These are phyloP conservation scores for Drepana arcuata DNA, from an alignment of 1,140 invertebrate genomes.

Conservation along the genomic window DNA sequence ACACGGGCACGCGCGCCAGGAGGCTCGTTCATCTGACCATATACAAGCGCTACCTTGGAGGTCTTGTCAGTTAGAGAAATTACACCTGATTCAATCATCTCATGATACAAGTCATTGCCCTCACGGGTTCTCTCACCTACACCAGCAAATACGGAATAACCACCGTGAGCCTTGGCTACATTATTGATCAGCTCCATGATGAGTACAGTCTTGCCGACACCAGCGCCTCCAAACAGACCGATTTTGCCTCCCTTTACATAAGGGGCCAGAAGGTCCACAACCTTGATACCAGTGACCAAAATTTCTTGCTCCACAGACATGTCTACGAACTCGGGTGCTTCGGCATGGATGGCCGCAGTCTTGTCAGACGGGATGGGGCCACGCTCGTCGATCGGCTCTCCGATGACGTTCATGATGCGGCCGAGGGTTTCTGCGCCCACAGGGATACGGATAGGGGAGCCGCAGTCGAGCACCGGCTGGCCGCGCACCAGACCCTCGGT, in stretches of 20 bases:
- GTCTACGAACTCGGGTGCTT: conserved; percentile 97
- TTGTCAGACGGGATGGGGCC: conserved; percentile 95
- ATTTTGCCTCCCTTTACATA: conserved; percentile 99
- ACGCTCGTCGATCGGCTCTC: conserved; percentile 98
- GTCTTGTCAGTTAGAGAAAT: conserved; percentile 92
- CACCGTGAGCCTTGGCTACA: conserved; percentile 96
- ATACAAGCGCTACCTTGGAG: conserved; percentile 91
- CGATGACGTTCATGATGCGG: conserved; percentile 90
- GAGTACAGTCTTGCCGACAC: conserved; percentile 99
- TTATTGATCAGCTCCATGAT: conserved; percentile 95
- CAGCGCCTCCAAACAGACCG: conserved; percentile 98
- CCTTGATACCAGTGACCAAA: conserved; percentile 97
- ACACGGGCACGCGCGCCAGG: conserved; percentile 98
- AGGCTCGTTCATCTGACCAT: conserved; percentile 99
- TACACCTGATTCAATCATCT: conserved; percentile 99
- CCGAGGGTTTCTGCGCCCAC: conserved; percentile 87
- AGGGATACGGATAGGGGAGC: conserved; percentile 85
- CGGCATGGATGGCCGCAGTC: conserved; percentile 92
- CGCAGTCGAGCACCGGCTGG: conserved; percentile 80
- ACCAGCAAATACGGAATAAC: conserved; percentile 99
- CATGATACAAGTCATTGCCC: conserved; percentile 99
- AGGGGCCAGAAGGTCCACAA: conserved; percentile 96
- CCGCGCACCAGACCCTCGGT: conserved; percentile 88
- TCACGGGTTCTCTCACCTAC: conserved; percentile 99
- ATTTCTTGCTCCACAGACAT: conserved; percentile 99